Evolutionary conservation across 2,797 vertebrate species (phyloP), one percentile per base, ranked within the genome.

Genomic region (Falco cherrug): DNA sequence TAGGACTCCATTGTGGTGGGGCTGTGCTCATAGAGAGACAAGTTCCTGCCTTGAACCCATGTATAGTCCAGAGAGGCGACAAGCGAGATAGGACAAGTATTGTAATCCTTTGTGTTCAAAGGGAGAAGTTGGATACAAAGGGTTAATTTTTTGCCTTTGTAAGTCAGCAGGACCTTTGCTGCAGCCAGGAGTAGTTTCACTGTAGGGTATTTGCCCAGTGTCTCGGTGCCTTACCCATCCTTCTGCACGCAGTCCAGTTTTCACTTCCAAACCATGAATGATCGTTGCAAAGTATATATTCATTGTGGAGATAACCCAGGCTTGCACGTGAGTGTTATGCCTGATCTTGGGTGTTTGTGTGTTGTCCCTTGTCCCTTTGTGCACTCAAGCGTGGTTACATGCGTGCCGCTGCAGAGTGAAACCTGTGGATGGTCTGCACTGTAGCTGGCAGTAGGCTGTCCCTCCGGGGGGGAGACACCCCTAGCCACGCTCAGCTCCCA

Each of bases 301-400:
- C 24, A 10, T 56, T 76, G 76, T 35, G 65, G 51, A 78, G 69
- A 17, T 59, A 68, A 64, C 20, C n/a, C 31, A 68, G 28, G 11
- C 31, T 81, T 16, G 16, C 10, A 28, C 3, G 0, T 21, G 17
- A 74, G 37, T 3, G 1, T 56, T 31, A 28, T 84, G 45, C 31
- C 39, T 33, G 13, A 51, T 74, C 19, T 56, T 0, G 2, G 77
- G 41, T 39, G 17, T 56, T 60, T 69, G 13, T n/a, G 1, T 22
- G 17, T n/a, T 86, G 26, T 48, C 13, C n/a, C 16, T 91, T 9
- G 7, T 47, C 18, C 26, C 57, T 51, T 37, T 10, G 5, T n/a
- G 35, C 3, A 2, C 56, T 79, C 28, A 22, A 64, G 35, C 1
- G 0, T 0, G 1, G 45, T 35, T n/a, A 29, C 16, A n/a, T 0